Conservation (phyloP, 2,888 invertebrate species). For the Vannuccia rotundouncinata region DNA sequence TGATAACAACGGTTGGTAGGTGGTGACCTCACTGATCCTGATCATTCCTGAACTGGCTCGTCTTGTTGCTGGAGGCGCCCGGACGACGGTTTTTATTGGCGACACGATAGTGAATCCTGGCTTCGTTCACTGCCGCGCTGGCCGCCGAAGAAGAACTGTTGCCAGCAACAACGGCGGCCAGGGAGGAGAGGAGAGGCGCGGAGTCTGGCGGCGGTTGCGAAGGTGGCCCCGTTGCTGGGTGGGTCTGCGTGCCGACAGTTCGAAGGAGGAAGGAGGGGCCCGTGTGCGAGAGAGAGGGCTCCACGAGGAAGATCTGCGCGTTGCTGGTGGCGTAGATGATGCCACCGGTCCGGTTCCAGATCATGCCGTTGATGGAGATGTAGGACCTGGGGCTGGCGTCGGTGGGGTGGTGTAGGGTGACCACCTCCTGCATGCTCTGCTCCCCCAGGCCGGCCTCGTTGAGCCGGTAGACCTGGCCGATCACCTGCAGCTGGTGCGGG, state of each 20-base stretch:
- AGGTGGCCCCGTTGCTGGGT: neutral
- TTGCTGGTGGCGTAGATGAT: neutral
- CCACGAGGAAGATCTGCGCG: neutral
- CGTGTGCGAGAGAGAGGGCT: neutral
- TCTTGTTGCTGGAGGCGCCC: neutral
- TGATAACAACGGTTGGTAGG: too few relatives aligned
- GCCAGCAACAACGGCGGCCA: neutral
- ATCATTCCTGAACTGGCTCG: neutral
- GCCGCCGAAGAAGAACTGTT: neutral
- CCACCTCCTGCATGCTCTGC: slow-evolving; percentile 37
- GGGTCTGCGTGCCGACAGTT: neutral
- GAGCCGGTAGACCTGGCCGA: slow-evolving; percentile 58
- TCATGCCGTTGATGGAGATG: neutral
- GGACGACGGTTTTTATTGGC: neutral
- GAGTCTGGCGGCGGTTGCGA: neutral
- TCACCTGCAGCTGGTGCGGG: neutral
- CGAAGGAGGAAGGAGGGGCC: neutral
- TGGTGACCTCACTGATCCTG: too few relatives aligned
- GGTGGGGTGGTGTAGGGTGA: slow-evolving; percentile 39
- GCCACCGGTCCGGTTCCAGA: neutral
- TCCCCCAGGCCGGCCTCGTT: slow-evolving; percentile 42
- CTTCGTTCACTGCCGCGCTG: neutral
- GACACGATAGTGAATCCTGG: neutral
- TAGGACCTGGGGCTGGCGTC: slow-evolving; percentile 32
- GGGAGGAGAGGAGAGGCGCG: neutral